phyloP scores from a whole-genome alignment of 2,888 invertebrate genomes.

The Melipona beecheii region DNA sequence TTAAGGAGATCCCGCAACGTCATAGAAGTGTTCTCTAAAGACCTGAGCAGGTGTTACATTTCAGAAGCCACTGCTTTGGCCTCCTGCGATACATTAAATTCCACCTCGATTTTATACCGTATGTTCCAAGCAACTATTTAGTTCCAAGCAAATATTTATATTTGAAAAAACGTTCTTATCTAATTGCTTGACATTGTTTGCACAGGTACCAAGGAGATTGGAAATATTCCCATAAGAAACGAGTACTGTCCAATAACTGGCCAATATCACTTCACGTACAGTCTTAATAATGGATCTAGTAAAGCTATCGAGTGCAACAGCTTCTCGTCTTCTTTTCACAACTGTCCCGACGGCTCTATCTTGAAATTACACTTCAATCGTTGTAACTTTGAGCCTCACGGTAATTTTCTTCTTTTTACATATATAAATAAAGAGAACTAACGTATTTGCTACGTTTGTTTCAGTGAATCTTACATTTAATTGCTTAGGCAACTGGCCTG shows the following conservation, averaged over 20 bases:
- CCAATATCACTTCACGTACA: slow-evolving; percentile 86
- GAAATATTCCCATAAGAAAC: slow-evolving; percentile 85
- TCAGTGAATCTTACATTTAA: slow-evolving; percentile 86
- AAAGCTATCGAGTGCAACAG: slow-evolving; percentile 85
- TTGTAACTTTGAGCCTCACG: slow-evolving; percentile 86
- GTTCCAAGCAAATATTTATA: background rate
- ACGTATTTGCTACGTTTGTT: slow-evolving; percentile 8
- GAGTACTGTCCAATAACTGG: slow-evolving; percentile 88
- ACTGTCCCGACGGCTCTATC: slow-evolving; percentile 87
- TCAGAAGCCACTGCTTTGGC: slow-evolving; percentile 86
- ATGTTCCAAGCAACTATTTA: slow-evolving; percentile 66
- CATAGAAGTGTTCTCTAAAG: slow-evolving; percentile 87
- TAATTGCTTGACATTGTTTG: background rate
- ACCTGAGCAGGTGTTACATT: slow-evolving; percentile 87
- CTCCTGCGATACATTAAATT: slow-evolving; percentile 84
- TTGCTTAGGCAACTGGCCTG: slow-evolving; percentile 88
- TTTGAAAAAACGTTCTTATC: too few species aligned
- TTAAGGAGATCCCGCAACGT: slow-evolving; percentile 87
- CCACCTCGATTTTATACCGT: slow-evolving; percentile 86
- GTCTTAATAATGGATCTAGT: slow-evolving; percentile 84
- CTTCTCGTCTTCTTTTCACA: slow-evolving; percentile 86
- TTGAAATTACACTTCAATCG: slow-evolving; percentile 86
- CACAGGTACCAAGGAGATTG: slow-evolving; percentile 85
- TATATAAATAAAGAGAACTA: background rate
- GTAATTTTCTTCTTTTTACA: slow-evolving; percentile 79